Percentiles rank a stretch among this genome's conserved stretches.
phyloP scores from a whole-genome alignment of 2,888 invertebrate species.

The Synergus laeviventris region DNA sequence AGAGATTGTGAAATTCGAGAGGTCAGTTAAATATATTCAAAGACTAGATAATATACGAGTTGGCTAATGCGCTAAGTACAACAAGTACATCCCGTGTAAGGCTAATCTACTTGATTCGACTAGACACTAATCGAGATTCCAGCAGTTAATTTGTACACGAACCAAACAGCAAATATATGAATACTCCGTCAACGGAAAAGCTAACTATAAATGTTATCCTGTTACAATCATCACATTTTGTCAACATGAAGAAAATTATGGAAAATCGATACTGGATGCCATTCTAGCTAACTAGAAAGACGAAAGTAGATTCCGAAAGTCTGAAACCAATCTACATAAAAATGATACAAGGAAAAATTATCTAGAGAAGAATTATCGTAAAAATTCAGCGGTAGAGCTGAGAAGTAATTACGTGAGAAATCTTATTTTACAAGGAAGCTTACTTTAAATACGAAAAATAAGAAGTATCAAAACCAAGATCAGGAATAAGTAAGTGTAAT shows the following conservation, averaged over 20 bases:
- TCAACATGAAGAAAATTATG: not conserved
- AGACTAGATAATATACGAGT: conserved; percentile 45
- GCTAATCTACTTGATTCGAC: conserved; percentile 63
- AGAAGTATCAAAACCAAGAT: not conserved
- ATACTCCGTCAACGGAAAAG: not conserved
- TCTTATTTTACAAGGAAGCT: conserved; percentile 32
- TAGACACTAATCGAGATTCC: conserved; percentile 66
- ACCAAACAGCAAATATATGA: conserved; percentile 54
- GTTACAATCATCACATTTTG: not conserved
- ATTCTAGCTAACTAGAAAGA: not conserved
- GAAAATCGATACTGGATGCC: not conserved
- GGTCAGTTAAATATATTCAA: conserved; percentile 50
- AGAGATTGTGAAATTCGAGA: conserved; percentile 45
- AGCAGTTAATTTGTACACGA: conserved; percentile 71
- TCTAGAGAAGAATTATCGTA: conserved; percentile 15
- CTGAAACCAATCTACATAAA: not conserved
- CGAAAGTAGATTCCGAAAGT: not conserved
- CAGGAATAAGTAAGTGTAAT: conserved; percentile 24
- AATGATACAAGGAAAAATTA: conserved; percentile 5
- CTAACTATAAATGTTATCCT: too few species aligned
- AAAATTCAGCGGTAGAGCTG: conserved; percentile 5
- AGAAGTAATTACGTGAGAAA: conserved; percentile 17
- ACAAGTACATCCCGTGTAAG: conserved; percentile 50
- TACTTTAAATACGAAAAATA: conserved; percentile 10
- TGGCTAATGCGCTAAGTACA: conserved; percentile 45